Percentiles rank a stretch among this genome's conserved stretches.
phyloP scores from a whole-genome alignment of 2,113 vertebrate species.

The Pterocles orientalis region DNA sequence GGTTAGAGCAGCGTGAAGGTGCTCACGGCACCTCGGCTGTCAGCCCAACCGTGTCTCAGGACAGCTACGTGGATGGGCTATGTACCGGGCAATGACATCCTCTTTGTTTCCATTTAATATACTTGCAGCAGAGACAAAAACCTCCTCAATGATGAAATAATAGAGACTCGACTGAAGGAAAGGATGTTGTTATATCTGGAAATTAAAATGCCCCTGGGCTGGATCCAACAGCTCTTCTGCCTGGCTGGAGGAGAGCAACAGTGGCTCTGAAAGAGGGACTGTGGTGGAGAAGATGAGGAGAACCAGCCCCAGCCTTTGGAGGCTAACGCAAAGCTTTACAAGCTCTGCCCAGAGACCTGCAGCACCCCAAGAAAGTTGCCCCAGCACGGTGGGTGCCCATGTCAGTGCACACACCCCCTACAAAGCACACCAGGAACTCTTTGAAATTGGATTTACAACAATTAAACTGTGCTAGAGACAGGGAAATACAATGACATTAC shows the following conservation, averaged over 20 bases:
- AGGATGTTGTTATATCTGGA: not conserved
- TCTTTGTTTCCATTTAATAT: not conserved
- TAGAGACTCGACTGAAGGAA: not conserved
- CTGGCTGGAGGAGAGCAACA: not conserved
- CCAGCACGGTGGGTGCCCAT: fast-evolving
- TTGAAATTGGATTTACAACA: not conserved
- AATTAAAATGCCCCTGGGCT: not conserved
- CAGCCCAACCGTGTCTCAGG: not conserved
- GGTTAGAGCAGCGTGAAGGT: not conserved
- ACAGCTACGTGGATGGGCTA: fast-evolving
- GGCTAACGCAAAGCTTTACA: not conserved
- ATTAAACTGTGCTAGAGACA: not conserved
- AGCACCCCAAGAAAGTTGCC: not conserved
- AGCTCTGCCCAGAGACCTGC: not conserved
- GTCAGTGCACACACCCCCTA: no score
- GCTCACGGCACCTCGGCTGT: not conserved
- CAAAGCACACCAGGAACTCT: not conserved
- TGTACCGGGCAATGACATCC: not conserved
- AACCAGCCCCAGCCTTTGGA: not conserved
- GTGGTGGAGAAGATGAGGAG: no score
- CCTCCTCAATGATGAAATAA: not conserved
- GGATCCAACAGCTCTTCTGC: not conserved
- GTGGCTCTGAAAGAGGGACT: not conserved
- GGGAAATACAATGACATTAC: not conserved
- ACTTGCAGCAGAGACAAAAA: not conserved